Evolutionary conservation across 2,888 invertebrate species (phyloP), one percentile per base, ranked within the genome.

Genomic region (Aporophyla nigra): DNA sequence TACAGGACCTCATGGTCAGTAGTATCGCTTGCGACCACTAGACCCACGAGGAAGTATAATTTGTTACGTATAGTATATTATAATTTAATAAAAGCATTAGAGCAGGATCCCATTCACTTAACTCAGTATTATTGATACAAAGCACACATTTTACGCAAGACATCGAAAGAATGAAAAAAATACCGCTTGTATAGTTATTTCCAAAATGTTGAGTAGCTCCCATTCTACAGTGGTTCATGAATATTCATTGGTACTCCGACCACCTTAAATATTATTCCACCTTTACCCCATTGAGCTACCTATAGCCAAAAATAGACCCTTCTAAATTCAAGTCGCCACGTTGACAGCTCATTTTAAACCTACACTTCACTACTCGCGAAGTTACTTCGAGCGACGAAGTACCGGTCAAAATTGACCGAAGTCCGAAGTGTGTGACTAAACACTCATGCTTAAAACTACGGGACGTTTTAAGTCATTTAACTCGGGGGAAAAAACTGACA

Each of bases 391-490:
- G n/a, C n/a, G 43, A 46, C 43, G 10, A 46, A 33, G 10, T 46
- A 46, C 43, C 10, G 43, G 43, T 46, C 12, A 10, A 46, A 46
- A 46, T n/a, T 12, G 5, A 46, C 43, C 43, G 43, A 46, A 46
- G 43, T 43, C 43, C 10, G 10, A 43, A 46, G 43, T 46, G n/a
- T n/a, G n/a, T 89, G 90, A 90, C 89, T n/a, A n/a, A n/a, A 33
- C 33, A 33, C 1, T 33, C 33, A 3, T 33, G 3, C 33, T 33
- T 2, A 33, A 3, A 1, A 33, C 33, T 33, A 33, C 33, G 33
- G 33, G 33, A 33, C 33, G 33, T 3, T 33, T 2, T 3, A 3
- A 33, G 33, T 33, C 33, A n/a, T n/a, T n/a, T n/a, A n/a, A n/a
- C n/a, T n/a, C n/a, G n/a, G n/a, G n/a, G n/a, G n/a, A n/a, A n/a